Conservation (phyloP, 64 coral and sea anemone genomes). For the Montipora foliosa region DNA sequence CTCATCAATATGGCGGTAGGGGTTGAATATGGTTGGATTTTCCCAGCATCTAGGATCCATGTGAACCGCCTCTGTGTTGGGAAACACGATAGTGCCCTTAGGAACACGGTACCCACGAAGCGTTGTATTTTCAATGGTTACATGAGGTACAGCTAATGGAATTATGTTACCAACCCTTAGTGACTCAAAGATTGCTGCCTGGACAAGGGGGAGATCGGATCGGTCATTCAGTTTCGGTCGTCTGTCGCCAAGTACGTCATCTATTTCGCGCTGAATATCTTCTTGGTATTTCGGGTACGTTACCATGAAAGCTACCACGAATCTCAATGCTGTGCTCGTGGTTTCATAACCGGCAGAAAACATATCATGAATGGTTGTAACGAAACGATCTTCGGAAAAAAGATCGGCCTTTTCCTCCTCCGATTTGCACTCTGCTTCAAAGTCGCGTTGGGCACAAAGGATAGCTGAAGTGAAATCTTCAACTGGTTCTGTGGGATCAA, state of each 20-base stretch:
- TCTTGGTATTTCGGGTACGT: slow-evolving; percentile 16
- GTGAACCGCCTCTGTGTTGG: slow-evolving; percentile 29
- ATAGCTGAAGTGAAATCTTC: slow-evolving; percentile 33
- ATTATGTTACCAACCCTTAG: neutral
- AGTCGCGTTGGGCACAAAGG: slow-evolving; percentile 20
- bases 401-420: neutral
- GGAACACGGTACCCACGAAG: too few relatives aligned
- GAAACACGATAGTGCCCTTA: slow-evolving; percentile 7
- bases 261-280: slow-evolving; percentile 25
- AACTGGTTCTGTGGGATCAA: slow-evolving; percentile 21
- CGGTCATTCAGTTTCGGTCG: slow-evolving; percentile 9
- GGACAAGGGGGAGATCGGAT: slow-evolving; percentile 30
- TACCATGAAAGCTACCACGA: slow-evolving; percentile 5
- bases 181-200: slow-evolving; percentile 42
- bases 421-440: neutral
- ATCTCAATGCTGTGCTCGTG: slow-evolving; percentile 39
- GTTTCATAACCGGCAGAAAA: slow-evolving; percentile 42
- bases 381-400: slow-evolving; percentile 28
- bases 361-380: slow-evolving; percentile 44
- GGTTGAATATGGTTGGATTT: neutral
- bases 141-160: too few relatives aligned
- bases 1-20: too few relatives aligned
- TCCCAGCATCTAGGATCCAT: slow-evolving; percentile 47
- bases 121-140: too few relatives aligned
- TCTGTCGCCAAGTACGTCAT: slow-evolving; percentile 4